Conservation (phyloP, 1,140 invertebrate genomes). For the Eurosta solidaginis region DNA sequence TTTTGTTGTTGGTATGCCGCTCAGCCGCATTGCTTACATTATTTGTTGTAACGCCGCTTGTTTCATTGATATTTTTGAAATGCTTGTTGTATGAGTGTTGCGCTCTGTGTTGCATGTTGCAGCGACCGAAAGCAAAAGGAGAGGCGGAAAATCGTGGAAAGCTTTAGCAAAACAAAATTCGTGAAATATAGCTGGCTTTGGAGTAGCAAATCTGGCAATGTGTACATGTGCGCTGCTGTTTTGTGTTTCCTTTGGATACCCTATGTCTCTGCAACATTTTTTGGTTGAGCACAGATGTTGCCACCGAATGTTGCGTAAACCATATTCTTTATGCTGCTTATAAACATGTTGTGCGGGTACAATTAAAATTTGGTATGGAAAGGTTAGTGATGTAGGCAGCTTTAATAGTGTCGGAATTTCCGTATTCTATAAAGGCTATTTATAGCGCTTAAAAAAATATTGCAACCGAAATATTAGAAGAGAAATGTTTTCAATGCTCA, state of each 20-base stretch:
- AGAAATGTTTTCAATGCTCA: no score
- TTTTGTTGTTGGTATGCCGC: background rate
- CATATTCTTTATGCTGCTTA: no score
- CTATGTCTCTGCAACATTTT: background rate
- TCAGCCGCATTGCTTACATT: background rate
- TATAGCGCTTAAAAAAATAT: no score
- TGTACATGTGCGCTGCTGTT: background rate
- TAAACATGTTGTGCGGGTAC: no score
- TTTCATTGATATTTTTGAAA: constrained; percentile 2
- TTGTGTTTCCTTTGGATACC: background rate
- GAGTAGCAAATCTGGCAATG: no score
- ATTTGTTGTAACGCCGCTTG: background rate
- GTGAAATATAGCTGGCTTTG: background rate
- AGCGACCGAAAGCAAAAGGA: background rate
- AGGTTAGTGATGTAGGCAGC: no score
- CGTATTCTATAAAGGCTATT: no score
- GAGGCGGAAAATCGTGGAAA: background rate
- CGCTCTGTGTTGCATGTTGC: background rate
- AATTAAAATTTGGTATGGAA: no score
- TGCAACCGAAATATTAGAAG: no score
- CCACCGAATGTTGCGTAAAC: background rate
- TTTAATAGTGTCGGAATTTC: no score
- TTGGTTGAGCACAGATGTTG: background rate
- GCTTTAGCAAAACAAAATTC: constrained; percentile 13
- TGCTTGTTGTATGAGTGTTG: background rate